Evolutionary conservation across 2,113 vertebrate species (phyloP).

Genomic region (Corvus cornix): DNA sequence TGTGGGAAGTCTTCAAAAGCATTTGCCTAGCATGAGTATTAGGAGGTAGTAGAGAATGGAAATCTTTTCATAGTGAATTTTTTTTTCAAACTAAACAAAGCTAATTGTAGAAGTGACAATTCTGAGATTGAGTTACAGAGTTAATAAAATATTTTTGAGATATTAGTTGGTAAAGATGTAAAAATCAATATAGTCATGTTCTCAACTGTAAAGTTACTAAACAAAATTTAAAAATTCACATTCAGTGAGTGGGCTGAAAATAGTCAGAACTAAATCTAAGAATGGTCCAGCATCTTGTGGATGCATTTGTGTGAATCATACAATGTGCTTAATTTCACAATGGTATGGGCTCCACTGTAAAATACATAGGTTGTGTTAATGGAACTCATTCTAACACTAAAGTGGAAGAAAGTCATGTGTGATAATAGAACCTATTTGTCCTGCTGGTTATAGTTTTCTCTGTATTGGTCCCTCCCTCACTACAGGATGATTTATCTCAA

Average conservation of each 20-base stretch:
- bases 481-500: slow-evolving; percentile 12
- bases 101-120: neutral
- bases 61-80: neutral
- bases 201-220: neutral
- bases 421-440: neutral
- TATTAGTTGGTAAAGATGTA: neutral
- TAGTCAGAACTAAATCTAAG: neutral
- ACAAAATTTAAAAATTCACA: neutral
- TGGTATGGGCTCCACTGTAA: neutral
- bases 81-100: neutral
- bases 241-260: neutral
- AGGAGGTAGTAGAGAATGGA: neutral
- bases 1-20: neutral
- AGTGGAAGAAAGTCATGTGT: neutral
- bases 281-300: neutral
- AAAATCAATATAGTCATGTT: neutral
- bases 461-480: neutral
- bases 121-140: neutral
- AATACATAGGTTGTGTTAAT: neutral
- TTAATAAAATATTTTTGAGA: neutral
- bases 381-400: neutral
- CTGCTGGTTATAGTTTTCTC: neutral
- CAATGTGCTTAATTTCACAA: neutral
- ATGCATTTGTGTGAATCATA: neutral
- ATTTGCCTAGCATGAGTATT: neutral